Evolutionary conservation across 2,797 vertebrate genomes (phyloP).

Genomic region (Manis pentadactyla): DNA sequence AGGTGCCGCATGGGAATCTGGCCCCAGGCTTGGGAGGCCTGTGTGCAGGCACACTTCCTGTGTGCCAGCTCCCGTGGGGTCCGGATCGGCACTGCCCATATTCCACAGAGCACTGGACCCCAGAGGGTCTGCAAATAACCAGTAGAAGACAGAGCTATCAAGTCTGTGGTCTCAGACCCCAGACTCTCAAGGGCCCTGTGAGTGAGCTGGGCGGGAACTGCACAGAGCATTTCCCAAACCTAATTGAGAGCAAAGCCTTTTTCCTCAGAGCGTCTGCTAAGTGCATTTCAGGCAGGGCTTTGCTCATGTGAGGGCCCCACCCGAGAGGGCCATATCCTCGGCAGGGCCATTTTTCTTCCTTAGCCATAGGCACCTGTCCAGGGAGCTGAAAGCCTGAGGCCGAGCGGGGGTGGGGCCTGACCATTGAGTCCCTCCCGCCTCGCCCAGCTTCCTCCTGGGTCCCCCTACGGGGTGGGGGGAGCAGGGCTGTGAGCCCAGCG

Average conservation of each 20-base stretch:
- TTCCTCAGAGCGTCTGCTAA: fast-evolving
- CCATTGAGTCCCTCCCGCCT: neutral
- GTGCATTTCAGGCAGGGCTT: fast-evolving
- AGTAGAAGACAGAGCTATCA: too few species aligned
- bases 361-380: neutral
- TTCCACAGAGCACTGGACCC: neutral
- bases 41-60: neutral
- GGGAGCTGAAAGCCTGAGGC: fast-evolving
- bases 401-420: too few species aligned
- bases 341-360: neutral
- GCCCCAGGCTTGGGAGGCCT: too few species aligned
- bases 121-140: neutral
- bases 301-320: fast-evolving
- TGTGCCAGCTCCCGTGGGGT: neutral
- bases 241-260: neutral
- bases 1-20: fast-evolving
- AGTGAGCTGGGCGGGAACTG: neutral
- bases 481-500: fast-evolving
- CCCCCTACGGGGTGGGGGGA: neutral
- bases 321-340: fast-evolving
- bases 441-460: neutral
- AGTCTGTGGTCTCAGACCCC: too few species aligned
- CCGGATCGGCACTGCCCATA: fast-evolving
- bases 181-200: fast-evolving
- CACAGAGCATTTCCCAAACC: neutral